A percentile compares a stretch with the other conserved stretches of the same genome.
phyloP scores from a whole-genome alignment of 2,113 vertebrate species.

The Sinocyclocheilus rhinocerous region DNA sequence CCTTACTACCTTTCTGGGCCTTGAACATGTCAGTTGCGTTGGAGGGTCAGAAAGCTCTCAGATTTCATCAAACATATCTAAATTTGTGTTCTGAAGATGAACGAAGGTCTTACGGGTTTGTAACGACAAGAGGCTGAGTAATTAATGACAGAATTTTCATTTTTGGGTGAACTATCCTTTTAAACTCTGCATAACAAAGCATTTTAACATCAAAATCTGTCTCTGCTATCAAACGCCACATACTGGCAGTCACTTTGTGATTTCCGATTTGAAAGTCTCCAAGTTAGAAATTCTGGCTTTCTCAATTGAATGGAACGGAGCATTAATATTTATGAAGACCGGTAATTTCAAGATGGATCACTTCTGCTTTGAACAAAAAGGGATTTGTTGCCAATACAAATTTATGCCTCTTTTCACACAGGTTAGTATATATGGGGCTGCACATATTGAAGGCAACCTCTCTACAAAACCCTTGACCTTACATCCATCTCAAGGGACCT shows the following conservation, averaged over 20 bases:
- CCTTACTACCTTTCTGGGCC: no score
- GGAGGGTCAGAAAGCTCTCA: not conserved
- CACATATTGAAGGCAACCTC: not conserved
- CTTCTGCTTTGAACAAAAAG: conserved; percentile 1
- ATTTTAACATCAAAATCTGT: conserved; percentile 1
- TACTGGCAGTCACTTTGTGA: not conserved
- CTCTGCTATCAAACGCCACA: not conserved
- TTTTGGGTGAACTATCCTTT: not conserved
- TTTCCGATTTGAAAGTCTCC: conserved; percentile 1
- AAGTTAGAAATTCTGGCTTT: not conserved
- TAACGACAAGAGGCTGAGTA: not conserved
- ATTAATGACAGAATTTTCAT: no score
- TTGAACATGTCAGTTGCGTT: no score
- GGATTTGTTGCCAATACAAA: not conserved
- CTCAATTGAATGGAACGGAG: not conserved
- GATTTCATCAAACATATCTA: not conserved
- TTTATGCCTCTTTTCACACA: not conserved
- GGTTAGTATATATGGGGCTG: not conserved
- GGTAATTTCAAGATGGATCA: conserved; percentile 4
- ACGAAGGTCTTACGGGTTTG: not conserved
- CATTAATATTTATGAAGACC: conserved; percentile 10
- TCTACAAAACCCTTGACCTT: not conserved
- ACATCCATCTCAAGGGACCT: not conserved
- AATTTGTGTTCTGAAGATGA: not conserved
- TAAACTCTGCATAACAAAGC: not conserved